Percentiles rank a stretch among this genome's conserved stretches.
These are phyloP conservation scores for Ptychochromis oligacanthus DNA, from an alignment of 2,113 vertebrate genomes.

Conservation along the genomic window DNA sequence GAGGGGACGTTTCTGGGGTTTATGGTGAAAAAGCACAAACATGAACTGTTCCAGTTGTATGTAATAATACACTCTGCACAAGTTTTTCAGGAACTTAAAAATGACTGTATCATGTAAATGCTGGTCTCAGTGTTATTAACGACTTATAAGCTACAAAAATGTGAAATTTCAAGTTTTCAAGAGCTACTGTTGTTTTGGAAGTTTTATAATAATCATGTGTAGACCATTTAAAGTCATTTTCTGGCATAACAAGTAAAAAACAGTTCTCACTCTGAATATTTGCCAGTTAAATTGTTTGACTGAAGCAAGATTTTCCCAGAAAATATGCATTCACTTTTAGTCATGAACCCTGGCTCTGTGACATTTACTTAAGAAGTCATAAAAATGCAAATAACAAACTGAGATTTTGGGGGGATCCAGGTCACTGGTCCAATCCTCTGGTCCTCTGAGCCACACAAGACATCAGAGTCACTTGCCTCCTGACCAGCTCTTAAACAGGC, in stretches of 20 bases:
- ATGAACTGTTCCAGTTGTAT: neutral
- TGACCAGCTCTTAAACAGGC: neutral
- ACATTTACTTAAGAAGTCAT: too few relatives aligned
- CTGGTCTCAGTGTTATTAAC: neutral
- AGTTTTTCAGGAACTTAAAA: neutral
- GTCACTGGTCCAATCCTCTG: too few relatives aligned
- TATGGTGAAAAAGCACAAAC: too few relatives aligned
- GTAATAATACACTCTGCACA: too few relatives aligned
- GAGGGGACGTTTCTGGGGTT: neutral
- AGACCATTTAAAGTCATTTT: neutral
- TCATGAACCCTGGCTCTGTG: too few relatives aligned
- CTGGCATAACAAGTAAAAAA: neutral
- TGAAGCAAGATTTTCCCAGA: neutral
- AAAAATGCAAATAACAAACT: too few relatives aligned
- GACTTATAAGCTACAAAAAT: neutral
- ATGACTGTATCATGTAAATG: too few relatives aligned
- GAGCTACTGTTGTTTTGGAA: neutral
- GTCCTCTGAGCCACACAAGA: too few relatives aligned
- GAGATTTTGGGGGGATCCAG: too few relatives aligned
- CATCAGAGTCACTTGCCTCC: too few relatives aligned
- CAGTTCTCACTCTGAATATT: neutral
- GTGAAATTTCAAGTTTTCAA: neutral
- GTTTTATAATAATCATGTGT: neutral
- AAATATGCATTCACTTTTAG: too few relatives aligned
- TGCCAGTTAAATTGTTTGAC: neutral